Conservation (phyloP, 2,113 vertebrate species). For the Lucifuga dentata region DNA sequence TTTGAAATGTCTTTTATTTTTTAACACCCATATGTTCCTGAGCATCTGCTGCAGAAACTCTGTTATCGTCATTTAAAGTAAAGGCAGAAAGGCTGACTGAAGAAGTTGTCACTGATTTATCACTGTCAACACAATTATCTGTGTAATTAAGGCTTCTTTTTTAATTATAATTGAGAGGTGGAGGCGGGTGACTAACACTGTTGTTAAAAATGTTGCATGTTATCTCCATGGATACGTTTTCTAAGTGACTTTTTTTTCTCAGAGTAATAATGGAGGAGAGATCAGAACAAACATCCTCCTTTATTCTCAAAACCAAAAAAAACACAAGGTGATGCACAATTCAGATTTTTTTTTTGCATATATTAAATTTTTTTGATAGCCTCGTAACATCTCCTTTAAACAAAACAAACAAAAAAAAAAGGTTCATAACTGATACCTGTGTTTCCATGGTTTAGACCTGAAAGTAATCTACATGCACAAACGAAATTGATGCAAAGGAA, state of each 20-base stretch:
- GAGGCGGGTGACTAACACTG: slow-evolving; percentile 18
- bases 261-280: not conserved
- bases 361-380: too few relatives aligned
- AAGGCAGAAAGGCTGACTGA: slow-evolving; percentile 5
- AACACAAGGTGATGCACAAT: not conserved
- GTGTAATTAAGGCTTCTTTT: slow-evolving; percentile 37
- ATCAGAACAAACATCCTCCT: not conserved
- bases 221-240: slow-evolving; percentile 40
- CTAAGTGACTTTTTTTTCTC: slow-evolving; percentile 11
- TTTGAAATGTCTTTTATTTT: too few relatives aligned
- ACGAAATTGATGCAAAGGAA: too few relatives aligned
- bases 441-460: too few relatives aligned
- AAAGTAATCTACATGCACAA: too few relatives aligned
- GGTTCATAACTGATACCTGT: too few relatives aligned
- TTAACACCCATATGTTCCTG: too few relatives aligned
- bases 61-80: slow-evolving; percentile 9
- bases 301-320: too few relatives aligned
- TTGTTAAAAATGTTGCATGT: slow-evolving; percentile 4
- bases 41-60: too few relatives aligned
- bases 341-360: too few relatives aligned
- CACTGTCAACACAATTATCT: slow-evolving; percentile 18
- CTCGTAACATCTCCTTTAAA: too few relatives aligned
- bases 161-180: slow-evolving; percentile 29
- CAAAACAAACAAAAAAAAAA: too few relatives aligned
- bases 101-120: slow-evolving; percentile 22